Percentiles rank a stretch among this genome's conserved stretches.
Evolutionary conservation across 2,113 vertebrate genomes (phyloP).

Genomic region (Lates calcarifer): DNA sequence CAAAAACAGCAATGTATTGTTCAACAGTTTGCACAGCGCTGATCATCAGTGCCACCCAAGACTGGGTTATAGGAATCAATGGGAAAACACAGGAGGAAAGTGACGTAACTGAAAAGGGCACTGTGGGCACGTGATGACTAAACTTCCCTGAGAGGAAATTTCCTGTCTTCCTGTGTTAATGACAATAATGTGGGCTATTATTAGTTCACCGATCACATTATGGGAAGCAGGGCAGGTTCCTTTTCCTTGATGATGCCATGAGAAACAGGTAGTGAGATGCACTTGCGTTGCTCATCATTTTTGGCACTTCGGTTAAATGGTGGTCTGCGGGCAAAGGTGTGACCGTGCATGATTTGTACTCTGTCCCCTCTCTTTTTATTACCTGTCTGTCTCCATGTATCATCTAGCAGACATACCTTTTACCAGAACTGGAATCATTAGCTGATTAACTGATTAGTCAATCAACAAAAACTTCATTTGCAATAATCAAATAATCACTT

Average conservation of each 20-base stretch:
- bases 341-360: neutral
- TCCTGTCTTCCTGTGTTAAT: slow-evolving; percentile 41
- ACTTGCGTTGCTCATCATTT: slow-evolving; percentile 18
- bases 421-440: too few species aligned
- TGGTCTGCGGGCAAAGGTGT: neutral
- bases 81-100: slow-evolving; percentile 19
- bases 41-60: neutral
- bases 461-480: too few species aligned
- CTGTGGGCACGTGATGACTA: slow-evolving; percentile 37
- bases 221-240: slow-evolving; percentile 49
- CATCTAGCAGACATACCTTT: neutral
- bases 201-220: slow-evolving; percentile 13
- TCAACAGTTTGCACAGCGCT: neutral
- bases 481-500: too few species aligned
- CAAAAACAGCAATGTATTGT: neutral
- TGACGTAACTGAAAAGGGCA: neutral
- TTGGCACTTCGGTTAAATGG: neutral
- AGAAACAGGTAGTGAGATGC: slow-evolving; percentile 30
- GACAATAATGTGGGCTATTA: slow-evolving; percentile 39
- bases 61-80: neutral
- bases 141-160: slow-evolving; percentile 44
- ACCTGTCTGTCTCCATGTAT: neutral
- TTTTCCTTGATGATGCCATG: slow-evolving; percentile 42
- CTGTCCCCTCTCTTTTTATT: too few species aligned
- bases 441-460: too few species aligned